Evolutionary conservation across 2,888 invertebrate species (phyloP).

Genomic region (Conops quadrifasciatus): DNA sequence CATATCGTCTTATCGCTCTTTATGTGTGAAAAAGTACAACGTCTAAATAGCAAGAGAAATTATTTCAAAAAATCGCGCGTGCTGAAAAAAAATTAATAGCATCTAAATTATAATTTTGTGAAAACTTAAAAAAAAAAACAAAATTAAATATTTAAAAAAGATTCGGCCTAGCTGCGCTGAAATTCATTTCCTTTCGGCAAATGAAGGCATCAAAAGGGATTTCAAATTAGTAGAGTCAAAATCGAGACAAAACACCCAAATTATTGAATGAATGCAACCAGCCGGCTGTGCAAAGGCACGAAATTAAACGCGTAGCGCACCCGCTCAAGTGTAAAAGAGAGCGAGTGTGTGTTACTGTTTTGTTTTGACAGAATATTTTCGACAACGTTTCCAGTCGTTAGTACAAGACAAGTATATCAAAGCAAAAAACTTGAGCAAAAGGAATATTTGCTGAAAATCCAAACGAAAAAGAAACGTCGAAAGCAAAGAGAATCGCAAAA

Average conservation of each 20-base stretch:
- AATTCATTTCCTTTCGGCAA: not conserved
- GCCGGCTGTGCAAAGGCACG: conserved; percentile 29
- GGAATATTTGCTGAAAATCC: conserved; percentile 28
- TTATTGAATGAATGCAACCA: conserved; percentile 26
- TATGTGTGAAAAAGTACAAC: not conserved
- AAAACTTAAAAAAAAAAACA: not conserved
- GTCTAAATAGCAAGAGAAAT: not conserved
- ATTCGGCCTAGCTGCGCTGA: not conserved
- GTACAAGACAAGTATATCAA: not conserved
- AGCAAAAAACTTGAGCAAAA: not conserved
- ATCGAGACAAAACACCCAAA: conserved; percentile 2
- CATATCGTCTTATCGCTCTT: not conserved
- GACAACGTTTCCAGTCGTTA: not conserved
- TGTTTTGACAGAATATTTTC: not conserved
- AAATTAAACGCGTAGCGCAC: conserved; percentile 14
- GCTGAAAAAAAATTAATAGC: not conserved
- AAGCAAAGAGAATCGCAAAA: conserved; percentile 36
- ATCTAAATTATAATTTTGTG: conserved; percentile 11
- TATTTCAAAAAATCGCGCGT: not conserved
- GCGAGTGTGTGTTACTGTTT: not conserved
- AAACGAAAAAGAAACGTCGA: conserved; percentile 34
- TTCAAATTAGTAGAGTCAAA: not conserved
- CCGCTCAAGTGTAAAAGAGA: conserved; percentile 26
- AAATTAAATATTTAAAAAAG: not conserved
- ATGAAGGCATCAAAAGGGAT: not conserved